Evolutionary conservation across 2,888 invertebrate genomes (phyloP).

Genomic region (Nebria brevicollis): DNA sequence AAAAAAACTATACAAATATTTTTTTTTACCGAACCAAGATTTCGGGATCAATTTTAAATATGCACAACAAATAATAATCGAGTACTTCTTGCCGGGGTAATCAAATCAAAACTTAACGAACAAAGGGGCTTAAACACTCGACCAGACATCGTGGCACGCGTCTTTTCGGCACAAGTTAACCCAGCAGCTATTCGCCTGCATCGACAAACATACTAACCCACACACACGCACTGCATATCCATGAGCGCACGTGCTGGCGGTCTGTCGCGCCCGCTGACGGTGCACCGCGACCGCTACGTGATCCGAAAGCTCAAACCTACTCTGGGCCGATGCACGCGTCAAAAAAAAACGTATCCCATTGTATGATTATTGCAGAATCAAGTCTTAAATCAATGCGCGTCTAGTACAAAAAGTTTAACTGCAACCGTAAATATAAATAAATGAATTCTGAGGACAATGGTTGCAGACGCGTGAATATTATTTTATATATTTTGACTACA

Average conservation of each 20-base stretch:
- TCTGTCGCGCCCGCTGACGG: background rate
- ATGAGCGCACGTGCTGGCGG: background rate
- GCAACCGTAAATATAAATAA: background rate
- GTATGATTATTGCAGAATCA: background rate
- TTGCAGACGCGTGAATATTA: background rate
- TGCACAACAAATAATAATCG: too few relatives aligned
- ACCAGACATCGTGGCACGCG: background rate
- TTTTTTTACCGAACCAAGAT: too few relatives aligned
- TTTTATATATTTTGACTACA: background rate
- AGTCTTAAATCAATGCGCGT: background rate
- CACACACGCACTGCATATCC: background rate
- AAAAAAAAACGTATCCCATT: background rate
- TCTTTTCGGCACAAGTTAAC: background rate
- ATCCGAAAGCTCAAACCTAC: background rate
- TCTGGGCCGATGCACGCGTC: background rate
- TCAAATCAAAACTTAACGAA: background rate
- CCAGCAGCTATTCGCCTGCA: background rate
- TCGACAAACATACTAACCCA: background rate
- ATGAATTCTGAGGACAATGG: background rate
- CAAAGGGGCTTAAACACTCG: background rate
- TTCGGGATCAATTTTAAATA: too few relatives aligned
- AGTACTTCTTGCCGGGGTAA: too few relatives aligned
- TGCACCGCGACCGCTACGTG: background rate
- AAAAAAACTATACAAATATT: too few relatives aligned
- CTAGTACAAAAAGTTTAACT: background rate